These are phyloP conservation scores for Campylomormyrus numenius DNA, from an alignment of 2,113 vertebrate species.

Conservation along the genomic window DNA sequence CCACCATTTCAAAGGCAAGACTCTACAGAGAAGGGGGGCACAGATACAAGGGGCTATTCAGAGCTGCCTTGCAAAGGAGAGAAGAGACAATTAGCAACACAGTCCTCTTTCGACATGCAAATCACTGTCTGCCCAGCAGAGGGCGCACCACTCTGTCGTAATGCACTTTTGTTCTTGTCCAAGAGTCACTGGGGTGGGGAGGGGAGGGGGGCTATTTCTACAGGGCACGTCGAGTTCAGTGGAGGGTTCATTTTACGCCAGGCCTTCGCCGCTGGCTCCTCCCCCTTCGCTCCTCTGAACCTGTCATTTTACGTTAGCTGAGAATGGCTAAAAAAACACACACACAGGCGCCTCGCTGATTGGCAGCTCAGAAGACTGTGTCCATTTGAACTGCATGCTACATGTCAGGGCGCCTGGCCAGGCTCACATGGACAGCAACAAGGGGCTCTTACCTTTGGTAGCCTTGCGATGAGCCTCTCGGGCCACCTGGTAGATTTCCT, in stretches of 20 bases:
- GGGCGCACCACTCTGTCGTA: not conserved
- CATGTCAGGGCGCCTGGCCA: not conserved
- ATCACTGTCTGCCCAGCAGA: not conserved
- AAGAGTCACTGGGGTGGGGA: not conserved
- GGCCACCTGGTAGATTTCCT: conserved; percentile 87
- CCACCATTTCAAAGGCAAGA: conserved; percentile 97
- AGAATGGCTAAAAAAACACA: conserved; percentile 44
- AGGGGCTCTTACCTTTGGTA: conserved; percentile 78
- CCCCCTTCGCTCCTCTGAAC: conserved; percentile 20
- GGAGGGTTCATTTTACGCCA: conserved; percentile 6
- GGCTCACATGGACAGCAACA: not conserved
- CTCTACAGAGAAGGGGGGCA: conserved; percentile 76
- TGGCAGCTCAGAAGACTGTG: not conserved
- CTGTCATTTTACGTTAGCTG: conserved; percentile 55
- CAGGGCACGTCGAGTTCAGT: conserved; percentile 17
- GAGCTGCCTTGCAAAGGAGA: conserved; percentile 85
- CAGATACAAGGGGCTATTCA: conserved; percentile 91
- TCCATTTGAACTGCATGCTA: not conserved
- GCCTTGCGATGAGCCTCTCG: conserved; percentile 92
- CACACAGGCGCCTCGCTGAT: conserved; percentile 16
- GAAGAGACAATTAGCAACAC: conserved; percentile 77
- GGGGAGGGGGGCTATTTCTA: not conserved
- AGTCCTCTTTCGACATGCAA: conserved; percentile 24
- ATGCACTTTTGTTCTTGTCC: conserved; percentile 6
- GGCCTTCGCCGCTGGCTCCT: not conserved